Evolutionary conservation across 2,113 vertebrate genomes (phyloP).

Genomic region (Saimiri boliviensis): DNA sequence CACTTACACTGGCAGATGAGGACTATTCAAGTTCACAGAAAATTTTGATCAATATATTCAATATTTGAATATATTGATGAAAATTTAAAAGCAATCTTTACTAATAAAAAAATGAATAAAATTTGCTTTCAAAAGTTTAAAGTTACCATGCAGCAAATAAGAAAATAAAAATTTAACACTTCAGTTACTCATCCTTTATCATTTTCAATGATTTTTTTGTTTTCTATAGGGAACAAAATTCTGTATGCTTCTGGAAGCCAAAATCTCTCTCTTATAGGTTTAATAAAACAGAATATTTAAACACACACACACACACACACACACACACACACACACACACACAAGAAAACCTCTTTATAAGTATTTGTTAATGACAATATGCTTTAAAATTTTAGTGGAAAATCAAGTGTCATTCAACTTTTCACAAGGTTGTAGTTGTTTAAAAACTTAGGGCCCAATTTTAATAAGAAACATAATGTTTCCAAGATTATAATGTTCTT

Average conservation of each 20-base stretch:
- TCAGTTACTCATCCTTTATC: neutral
- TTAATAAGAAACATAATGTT: conserved; percentile 28
- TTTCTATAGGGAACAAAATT: neutral
- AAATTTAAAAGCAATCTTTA: conserved; percentile 6
- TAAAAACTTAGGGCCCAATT: neutral
- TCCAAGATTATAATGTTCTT: neutral
- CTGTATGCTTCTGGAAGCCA: neutral
- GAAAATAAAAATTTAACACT: neutral
- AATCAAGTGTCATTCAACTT: neutral
- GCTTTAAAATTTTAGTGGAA: conserved; percentile 18
- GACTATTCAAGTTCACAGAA: neutral
- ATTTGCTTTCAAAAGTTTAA: conserved; percentile 38
- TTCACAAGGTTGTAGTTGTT: neutral
- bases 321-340: no score
- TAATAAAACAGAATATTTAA: neutral
- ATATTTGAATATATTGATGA: neutral
- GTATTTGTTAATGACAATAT: conserved; percentile 24
- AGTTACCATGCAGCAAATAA: conserved; percentile 18
- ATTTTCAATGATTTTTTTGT: conserved; percentile 39
- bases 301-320: neutral
- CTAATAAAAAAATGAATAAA: conserved; percentile 1
- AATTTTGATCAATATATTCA: neutral
- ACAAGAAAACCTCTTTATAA: neutral
- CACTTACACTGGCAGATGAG: neutral
- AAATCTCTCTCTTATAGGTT: neutral